A percentile compares a stretch with the other conserved stretches of the same genome.
Evolutionary conservation across 2,888 invertebrate species (phyloP).

Genomic region (Hydriomena furcata): DNA sequence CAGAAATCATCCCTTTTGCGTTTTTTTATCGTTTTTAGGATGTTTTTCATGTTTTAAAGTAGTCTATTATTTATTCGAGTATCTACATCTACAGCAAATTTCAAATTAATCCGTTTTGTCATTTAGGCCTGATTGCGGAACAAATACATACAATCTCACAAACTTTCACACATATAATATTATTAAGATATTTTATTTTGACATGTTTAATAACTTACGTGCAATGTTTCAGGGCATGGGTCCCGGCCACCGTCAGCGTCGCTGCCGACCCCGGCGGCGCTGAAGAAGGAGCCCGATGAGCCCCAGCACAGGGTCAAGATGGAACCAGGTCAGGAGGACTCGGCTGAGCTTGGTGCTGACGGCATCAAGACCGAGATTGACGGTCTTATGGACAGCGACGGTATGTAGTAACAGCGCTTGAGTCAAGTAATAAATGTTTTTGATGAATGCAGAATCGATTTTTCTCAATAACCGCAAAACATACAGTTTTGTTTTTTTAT

Average conservation of each 20-base stretch:
- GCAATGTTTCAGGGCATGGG: conserved; percentile 65
- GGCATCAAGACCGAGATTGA: conserved; percentile 82
- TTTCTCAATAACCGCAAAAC: no score
- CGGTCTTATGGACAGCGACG: conserved; percentile 80
- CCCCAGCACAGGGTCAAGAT: conserved; percentile 73
- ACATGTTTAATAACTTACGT: neutral
- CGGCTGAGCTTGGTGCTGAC: conserved; percentile 73
- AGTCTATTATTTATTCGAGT: no score
- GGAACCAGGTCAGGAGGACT: conserved; percentile 73
- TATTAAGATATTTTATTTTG: no score
- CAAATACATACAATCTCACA: no score
- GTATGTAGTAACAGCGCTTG: conserved; percentile 39
- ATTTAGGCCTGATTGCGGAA: no score
- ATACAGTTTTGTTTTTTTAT: no score
- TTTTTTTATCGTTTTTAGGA: no score
- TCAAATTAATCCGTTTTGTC: no score
- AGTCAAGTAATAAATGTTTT: neutral
- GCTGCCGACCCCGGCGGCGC: conserved; percentile 76
- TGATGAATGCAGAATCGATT: neutral
- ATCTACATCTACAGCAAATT: no score
- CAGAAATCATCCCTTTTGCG: no score
- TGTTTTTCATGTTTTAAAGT: no score
- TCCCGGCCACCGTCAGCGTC: conserved; percentile 80
- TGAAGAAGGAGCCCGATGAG: conserved; percentile 79
- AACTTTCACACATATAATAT: no score